Evolutionary conservation across 2,113 vertebrate genomes (phyloP), one percentile per base, ranked within the genome.

Genomic region (Crypturellus undulatus): DNA sequence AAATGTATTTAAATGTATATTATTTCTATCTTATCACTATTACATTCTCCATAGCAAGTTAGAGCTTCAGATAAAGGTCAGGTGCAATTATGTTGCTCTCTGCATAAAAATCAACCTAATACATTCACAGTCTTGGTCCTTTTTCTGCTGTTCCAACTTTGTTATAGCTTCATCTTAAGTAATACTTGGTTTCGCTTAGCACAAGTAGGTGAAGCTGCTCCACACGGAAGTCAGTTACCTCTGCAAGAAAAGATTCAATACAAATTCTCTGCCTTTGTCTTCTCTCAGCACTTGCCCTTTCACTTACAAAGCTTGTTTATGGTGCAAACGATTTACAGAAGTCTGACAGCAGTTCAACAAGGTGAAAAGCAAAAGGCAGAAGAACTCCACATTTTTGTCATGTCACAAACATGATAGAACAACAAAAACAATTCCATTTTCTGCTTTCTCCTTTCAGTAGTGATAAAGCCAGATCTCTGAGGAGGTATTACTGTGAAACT

Each of bases 341-440:
- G 95, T 93, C 93, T 95, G 95, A 97, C 97, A 97, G 95, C 93
- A 96, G 96, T 96, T 97, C 96, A 95, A 67, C 93, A 97, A 96
- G 97, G 95, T 96, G 94, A 97, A 97, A 97, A 98, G 92, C 94
- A 94, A 91, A 96, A 97, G 80, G 94, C 95, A 96, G 88, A 88
- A 92, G 81, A 94, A 89, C 94, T 95, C 87, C 86, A 64, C 91
- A 38, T 93, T 97, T 96, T 94, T 70, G 38, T 92, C 94, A 68
- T 95, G 70, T 96, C 92, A 72, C 92, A 96, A 94, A 89, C 89
- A 95, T 94, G 81, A 93, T 96, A 92, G 77, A 96, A 97, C 81
- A 96, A 92, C 92, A 96, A 96, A 97, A 96, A 95, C 89, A 96
- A 95, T 96, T 92, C 93, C 83, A 94, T 96, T 97, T 97, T 95